These are phyloP conservation scores for Lottia scabra DNA, from an alignment of 2,888 invertebrate species.

Conservation along the genomic window DNA sequence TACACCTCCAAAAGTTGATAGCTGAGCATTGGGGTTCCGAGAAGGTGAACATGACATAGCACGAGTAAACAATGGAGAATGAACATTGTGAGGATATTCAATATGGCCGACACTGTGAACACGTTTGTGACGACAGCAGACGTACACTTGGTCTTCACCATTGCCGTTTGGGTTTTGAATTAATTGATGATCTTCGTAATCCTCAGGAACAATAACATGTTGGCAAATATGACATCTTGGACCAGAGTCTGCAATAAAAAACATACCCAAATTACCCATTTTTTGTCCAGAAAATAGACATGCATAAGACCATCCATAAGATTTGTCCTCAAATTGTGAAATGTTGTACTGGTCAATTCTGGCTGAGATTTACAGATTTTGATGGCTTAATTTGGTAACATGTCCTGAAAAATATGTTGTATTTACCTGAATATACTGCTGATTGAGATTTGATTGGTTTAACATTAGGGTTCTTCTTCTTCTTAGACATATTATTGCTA, in stretches of 20 bases:
- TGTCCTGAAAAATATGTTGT: background rate
- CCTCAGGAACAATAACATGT: slow-evolving; percentile 18
- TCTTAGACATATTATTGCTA: slow-evolving; percentile 22
- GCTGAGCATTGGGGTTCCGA: slow-evolving; percentile 32
- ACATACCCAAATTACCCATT: too few species aligned
- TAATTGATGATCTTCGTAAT: slow-evolving; percentile 14
- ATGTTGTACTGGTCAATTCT: too few species aligned
- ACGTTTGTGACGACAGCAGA: slow-evolving; percentile 55
- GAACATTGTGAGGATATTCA: slow-evolving; percentile 38
- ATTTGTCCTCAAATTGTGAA: too few species aligned
- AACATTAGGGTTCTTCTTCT: slow-evolving; percentile 21
- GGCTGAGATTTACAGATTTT: too few species aligned
- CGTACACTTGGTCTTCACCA: slow-evolving; percentile 28
- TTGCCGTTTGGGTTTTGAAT: slow-evolving; percentile 17
- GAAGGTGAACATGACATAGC: slow-evolving; percentile 49
- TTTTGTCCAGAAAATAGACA: too few species aligned
- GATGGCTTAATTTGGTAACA: too few species aligned
- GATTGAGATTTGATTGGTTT: slow-evolving; percentile 42
- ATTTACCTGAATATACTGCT: slow-evolving; percentile 40
- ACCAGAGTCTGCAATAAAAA: slow-evolving; percentile 12
- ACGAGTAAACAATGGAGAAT: slow-evolving; percentile 45
- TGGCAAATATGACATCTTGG: slow-evolving; percentile 21
- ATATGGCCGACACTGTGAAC: slow-evolving; percentile 62
- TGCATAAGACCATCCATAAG: too few species aligned
- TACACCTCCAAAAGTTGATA: slow-evolving; percentile 38